phyloP scores from a whole-genome alignment of 53 echinoderm and acorn worm species.

The Holothuria leucospilota region DNA sequence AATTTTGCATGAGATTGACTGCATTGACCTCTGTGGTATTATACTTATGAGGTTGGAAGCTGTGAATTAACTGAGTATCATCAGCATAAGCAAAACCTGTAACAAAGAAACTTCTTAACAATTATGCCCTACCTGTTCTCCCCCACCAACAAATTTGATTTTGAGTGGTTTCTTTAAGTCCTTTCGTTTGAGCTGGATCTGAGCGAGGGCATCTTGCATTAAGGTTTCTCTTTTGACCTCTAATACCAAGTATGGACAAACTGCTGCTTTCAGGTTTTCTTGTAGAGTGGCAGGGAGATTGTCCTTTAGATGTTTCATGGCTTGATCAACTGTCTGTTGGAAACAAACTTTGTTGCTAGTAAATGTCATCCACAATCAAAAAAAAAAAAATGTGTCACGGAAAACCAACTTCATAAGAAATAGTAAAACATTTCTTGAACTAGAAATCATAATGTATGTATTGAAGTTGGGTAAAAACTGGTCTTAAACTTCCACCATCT shows the following conservation, averaged over 20 bases:
- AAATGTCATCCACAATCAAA: background rate
- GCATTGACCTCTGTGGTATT: no score
- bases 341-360: background rate
- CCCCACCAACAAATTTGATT: conserved; percentile 97
- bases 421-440: no score
- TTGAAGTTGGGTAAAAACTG: no score
- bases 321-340: conserved; percentile 89
- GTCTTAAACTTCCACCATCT: no score
- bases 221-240: conserved; percentile 80
- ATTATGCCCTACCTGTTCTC: conserved; percentile 80
- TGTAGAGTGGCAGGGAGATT: conserved; percentile 69
- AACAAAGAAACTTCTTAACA: no score
- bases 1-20: no score
- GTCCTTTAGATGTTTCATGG: conserved; percentile 85
- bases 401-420: background rate
- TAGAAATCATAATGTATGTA: no score
- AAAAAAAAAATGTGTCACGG: background rate
- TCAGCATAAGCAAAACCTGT: no score
- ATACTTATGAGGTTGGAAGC: no score
- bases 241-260: conserved; percentile 93
- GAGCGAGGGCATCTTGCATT: conserved; percentile 84
- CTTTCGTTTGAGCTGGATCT: conserved; percentile 81
- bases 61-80: no score
- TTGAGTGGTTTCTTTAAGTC: conserved; percentile 96
- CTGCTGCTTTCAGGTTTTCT: conserved; percentile 91